Evolutionary conservation across 2,888 invertebrate species (phyloP), one percentile per base, ranked within the genome.

Genomic region (Thalpophila matura): DNA sequence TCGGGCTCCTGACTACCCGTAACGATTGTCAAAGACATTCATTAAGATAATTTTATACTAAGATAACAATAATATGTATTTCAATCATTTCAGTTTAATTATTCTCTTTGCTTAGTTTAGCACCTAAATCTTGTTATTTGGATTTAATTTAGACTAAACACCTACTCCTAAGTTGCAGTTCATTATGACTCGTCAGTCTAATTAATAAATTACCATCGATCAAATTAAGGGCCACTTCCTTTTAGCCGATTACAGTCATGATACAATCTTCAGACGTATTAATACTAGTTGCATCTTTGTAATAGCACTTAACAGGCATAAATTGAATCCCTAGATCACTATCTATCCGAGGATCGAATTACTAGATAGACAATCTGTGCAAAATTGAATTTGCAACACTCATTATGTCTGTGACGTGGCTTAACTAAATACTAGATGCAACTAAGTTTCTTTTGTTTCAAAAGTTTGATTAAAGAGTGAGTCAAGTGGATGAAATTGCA

Each of bases 241-340:
- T 20, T 51, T 35, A 69, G 20, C 46, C 12, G 10, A 14, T 54
- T 49, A 49, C 35, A 46, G n/a, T 7, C 29, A 43, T 63, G 42
- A 68, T 45, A 42, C 14, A 64, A 65, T 65, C 71, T 51, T 35
- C 35, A 62, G 45, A 64, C 56, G 47, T 47, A 61, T 29, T 53
- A 53, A 24, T 61, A 54, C 29, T 31, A 9, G 12, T 31, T 45
- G 43, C 43, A 56, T 53, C 55, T 71, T 56, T 37, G 45, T 61
- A 56, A 47, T 63, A 46, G 31, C 59, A 43, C 56, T 57, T 70
- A 67, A 37, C 40, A 29, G 45, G 56, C 53, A 50, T 45, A 70
- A 74, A 77, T 77, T 77, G 38, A 62, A 56, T 45, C 18, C 27
- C 56, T 77, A 77, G 77, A 76, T 74, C 38, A n/a, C 27, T 49